Base-by-base conservation (phyloP, 1,140 invertebrate genomes). In the Galendromus occidentalis region DNA sequence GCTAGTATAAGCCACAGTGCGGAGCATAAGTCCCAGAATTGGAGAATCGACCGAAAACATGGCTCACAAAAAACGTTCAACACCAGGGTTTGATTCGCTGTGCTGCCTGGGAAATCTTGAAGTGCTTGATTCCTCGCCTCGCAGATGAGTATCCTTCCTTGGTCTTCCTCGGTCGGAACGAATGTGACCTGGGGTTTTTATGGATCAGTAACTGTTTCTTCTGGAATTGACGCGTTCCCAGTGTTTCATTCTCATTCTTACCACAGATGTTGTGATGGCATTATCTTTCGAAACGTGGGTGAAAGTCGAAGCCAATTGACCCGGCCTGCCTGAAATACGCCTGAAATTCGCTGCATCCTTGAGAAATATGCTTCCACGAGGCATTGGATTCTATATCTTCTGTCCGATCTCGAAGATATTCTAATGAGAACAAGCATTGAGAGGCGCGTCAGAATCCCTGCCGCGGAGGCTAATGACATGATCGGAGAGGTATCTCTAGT, bases 211-310 rank as follows among this genome's bases (percentile, higher is more conserved):
- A 47, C 28, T 5, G 45, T 47, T 22, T 47, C 45, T 22, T 47
- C 14, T 20, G 28, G 4, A 47, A 22, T 7, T 47, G 4, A 4
- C 28, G 45, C 28, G 28, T 25, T 22, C 17, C 14, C 33, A 4
- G 17, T 14, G 14, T 59, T 5, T 59, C 33, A 25, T 22, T 59
- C 25, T 59, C 51, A 18, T 14, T 20, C 51, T 59, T 22, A 59
- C 51, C 51, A 59, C 51, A 25, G 51, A 59, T 29, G 51, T 59
- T 29, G 51, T 59, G 33, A 59, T 59, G 14, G 51, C 51, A 25
- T 59, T 59, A 33, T 59, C 51, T 25, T 59, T 59, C 33, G 51
- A 59, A 25, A 59, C 51, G 51, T 59, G 51, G 1, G 51, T 59
- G 33, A 59, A 59, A 14, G 51, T 59, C 20, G 51, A 59, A 1